Base-by-base conservation (phyloP, 2,797 vertebrate genomes). In the Rhynchotus rufescens region DNA sequence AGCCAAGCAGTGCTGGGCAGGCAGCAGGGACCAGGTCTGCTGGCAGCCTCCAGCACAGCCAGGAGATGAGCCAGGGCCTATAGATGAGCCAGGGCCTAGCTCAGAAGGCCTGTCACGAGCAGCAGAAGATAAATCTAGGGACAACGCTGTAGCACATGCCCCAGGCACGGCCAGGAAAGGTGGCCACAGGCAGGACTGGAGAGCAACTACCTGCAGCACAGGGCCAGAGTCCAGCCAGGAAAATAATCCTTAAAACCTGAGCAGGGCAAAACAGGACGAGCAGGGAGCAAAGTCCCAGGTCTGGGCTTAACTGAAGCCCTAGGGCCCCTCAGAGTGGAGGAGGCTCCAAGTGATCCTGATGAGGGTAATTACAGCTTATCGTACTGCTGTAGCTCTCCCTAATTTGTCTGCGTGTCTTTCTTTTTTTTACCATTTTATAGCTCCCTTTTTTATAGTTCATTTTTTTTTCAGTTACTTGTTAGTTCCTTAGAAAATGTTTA, bases 161-260 rank as follows among this genome's bases (percentile, higher is more conserved):
- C 22, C 7, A 45, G 3, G 3, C 17, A 32, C 9, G 1, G 6
- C 21, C 10, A 17, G 15, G 7, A 4, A 0, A 15, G 5, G 36
- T 4, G 7, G 4, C 2, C 5, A 77, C 68, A 86, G 4, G 5
- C 30, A 67, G 15, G 0, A 42, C 4, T 4, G 0, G 1, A 64
- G 2, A 15, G 6, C 61, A 54, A 4, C 6, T 30, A 32, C 21
- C 44, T 42, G 2, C 12, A 40, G 1, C 6, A 44, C 0, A 0
- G 6, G 0, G 0, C 4, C 4, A 26, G 0, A 10, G 1, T 1
- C 8, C 15, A 32, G 0, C 2, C 3, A 16, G 4, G 54, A 67
- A 9, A 5, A 51, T 4, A 30, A 38, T 0, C 21, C 9, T 14
- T 36, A 74, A 22, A 54, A 1, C 6, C 22, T 0, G 0, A 5